phyloP scores from a whole-genome alignment of 2,888 invertebrate genomes.

The Cerceris rybyensis region DNA sequence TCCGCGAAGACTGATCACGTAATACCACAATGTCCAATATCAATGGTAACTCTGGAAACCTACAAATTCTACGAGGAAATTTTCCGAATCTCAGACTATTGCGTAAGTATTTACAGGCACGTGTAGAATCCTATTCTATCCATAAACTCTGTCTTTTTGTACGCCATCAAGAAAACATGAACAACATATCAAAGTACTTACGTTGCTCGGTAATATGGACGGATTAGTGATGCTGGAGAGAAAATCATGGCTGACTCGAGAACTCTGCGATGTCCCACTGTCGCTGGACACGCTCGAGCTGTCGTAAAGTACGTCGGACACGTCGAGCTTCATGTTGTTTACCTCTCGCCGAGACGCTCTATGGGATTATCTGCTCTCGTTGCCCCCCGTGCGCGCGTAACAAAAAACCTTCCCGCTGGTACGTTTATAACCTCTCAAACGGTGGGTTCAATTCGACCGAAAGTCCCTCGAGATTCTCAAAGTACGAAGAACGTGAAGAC shows the following conservation, averaged over 20 bases:
- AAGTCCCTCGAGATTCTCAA: constrained; percentile 9
- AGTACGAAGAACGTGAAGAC: constrained; percentile 44
- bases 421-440: constrained; percentile 44
- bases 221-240: constrained; percentile 76
- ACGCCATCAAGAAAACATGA: neutral
- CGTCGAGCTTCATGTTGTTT: constrained; percentile 84
- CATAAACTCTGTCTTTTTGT: neutral
- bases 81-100: neutral
- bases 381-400: constrained; percentile 24
- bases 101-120: neutral
- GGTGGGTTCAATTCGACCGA: neutral
- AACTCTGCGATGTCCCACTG: constrained; percentile 85
- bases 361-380: neutral
- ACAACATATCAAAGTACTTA: constrained; percentile 66
- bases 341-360: constrained; percentile 4
- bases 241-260: constrained; percentile 82
- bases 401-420: constrained; percentile 12
- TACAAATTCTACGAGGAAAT: neutral
- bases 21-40: too few species aligned
- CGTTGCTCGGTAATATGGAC: constrained; percentile 71
- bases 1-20: too few species aligned
- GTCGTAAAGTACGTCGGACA: constrained; percentile 85
- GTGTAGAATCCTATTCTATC: constrained; percentile 10
- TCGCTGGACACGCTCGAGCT: constrained; percentile 85
- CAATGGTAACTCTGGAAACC: too few species aligned